These are phyloP conservation scores for Aldabrachelys gigantea DNA, from an alignment of 2,113 vertebrate genomes.

Conservation along the genomic window DNA sequence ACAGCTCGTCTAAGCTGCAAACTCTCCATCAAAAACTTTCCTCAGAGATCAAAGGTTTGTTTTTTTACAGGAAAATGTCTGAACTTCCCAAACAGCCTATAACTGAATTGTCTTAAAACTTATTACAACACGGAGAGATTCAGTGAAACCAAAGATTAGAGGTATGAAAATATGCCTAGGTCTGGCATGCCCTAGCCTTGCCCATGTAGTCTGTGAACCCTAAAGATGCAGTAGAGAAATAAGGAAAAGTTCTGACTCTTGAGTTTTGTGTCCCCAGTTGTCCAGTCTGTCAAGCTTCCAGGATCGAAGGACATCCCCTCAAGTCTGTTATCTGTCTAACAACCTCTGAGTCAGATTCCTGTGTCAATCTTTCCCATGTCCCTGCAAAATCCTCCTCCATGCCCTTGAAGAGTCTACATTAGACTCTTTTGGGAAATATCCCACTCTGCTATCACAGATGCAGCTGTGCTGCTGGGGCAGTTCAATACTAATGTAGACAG, in stretches of 20 bases:
- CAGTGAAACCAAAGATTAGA: neutral
- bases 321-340: no score
- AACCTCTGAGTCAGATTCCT: no score
- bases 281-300: neutral
- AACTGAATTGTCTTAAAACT: neutral
- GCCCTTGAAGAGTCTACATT: no score
- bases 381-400: no score
- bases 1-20: neutral
- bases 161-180: neutral
- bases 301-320: neutral
- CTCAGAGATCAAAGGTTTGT: neutral
- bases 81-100: neutral
- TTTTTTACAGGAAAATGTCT: neutral
- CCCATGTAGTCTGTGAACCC: neutral
- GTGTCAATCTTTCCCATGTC: no score
- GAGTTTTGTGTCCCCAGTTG: neutral
- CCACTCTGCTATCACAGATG: no score
- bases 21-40: neutral
- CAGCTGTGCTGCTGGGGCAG: no score
- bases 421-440: no score
- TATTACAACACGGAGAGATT: neutral
- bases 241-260: neutral
- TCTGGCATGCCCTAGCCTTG: neutral
- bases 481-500: no score
- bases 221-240: neutral